These are phyloP conservation scores for Peromyscus leucopus DNA, from an alignment of 2,113 vertebrate species.

Conservation along the genomic window DNA sequence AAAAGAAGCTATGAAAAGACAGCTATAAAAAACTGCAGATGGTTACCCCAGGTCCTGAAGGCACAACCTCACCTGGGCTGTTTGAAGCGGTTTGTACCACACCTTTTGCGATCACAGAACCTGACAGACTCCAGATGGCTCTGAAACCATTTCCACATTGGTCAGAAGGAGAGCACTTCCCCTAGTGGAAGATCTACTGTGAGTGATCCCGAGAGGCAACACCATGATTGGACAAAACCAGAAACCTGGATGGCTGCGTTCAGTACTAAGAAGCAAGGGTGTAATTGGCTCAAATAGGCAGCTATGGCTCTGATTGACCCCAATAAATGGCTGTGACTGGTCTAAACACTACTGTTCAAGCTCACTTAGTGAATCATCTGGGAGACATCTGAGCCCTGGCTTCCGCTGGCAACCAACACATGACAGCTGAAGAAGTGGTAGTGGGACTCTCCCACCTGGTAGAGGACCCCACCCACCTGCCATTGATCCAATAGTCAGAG, in stretches of 20 bases:
- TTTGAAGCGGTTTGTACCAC: neutral
- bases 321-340: neutral
- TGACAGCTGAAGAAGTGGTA: neutral
- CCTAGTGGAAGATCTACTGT: neutral
- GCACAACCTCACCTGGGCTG: neutral
- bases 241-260: neutral
- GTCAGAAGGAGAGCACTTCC: neutral
- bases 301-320: neutral
- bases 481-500: neutral
- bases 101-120: neutral
- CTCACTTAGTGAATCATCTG: neutral
- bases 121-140: neutral
- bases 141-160: neutral
- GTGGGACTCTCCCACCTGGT: neutral
- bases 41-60: neutral
- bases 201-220: neutral
- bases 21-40: neutral
- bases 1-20: neutral
- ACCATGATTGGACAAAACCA: neutral
- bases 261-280: neutral
- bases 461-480: neutral
- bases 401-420: neutral
- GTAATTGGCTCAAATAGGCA: neutral
- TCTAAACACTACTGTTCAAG: neutral
- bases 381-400: neutral